Percentiles rank a stretch among this genome's conserved stretches.
phyloP scores from a whole-genome alignment of 2,113 vertebrate species.

The Sceloporus tristichus region DNA sequence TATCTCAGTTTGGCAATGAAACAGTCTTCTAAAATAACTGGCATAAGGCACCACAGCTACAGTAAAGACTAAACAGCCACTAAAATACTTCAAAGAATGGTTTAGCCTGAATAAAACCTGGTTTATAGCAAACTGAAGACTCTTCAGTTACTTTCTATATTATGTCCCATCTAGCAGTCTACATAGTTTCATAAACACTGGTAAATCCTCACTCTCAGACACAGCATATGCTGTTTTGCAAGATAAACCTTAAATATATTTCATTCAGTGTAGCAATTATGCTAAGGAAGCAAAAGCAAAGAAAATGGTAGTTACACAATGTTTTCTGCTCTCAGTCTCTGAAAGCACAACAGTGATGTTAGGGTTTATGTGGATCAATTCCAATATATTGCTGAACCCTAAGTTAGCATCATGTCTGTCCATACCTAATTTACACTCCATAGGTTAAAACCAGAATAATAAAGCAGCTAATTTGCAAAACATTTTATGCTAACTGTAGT shows the following conservation, averaged over 20 bases:
- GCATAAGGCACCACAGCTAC: neutral
- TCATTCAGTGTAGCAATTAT: neutral
- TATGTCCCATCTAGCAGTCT: accelerated
- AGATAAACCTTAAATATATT: neutral
- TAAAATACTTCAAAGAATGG: conserved; percentile 26
- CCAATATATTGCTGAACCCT: no score
- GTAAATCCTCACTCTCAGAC: neutral
- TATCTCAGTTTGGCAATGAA: neutral
- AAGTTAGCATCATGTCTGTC: no score
- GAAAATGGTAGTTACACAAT: neutral
- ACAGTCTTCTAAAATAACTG: neutral
- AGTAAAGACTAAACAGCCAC: conserved; percentile 4
- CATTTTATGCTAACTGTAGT: no score
- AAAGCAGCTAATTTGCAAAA: no score
- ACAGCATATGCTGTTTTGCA: neutral
- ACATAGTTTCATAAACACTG: neutral
- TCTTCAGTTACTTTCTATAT: conserved; percentile 17
- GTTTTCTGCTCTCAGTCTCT: neutral
- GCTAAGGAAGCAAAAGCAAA: neutral
- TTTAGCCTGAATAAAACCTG: neutral
- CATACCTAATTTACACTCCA: neutral
- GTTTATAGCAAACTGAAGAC: neutral
- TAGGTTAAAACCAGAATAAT: no score
- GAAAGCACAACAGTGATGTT: neutral
- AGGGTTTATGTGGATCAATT: no score